Evolutionary conservation across 2,797 vertebrate species (phyloP), one percentile per base, ranked within the genome.

Genomic region (Eutrigla gurnardus): DNA sequence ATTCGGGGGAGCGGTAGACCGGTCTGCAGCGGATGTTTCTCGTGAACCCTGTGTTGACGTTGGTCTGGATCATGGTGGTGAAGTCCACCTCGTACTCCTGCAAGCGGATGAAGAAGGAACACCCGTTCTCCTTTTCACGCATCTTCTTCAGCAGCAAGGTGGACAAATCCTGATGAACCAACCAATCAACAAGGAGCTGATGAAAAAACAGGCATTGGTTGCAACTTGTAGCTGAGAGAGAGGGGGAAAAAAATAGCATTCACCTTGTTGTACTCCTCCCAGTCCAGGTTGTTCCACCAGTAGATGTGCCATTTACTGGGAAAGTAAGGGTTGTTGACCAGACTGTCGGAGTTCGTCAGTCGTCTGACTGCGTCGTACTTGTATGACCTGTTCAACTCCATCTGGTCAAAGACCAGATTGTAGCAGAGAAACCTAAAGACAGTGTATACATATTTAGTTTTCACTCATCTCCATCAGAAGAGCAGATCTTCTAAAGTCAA

Each of bases 31-130:
- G 81, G 17, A 93, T 9, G 0, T 39, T 18, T 32, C 84, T 86
- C 59, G 33, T 6, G 50, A 59, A 88, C 5, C 83, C 63, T 0
- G 91, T 86, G 52, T 14, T 42, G 33, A 86, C 7, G 8, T 88
- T 91, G 70, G 49, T 85, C 73, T 93, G 92, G 40, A 5, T 86
- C 88, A 90, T 89, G 50, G 5, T 37, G 58, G 6, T 74, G 72
- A 93, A 89, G 82, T 93, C 82, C 80, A 93, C 46, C 52, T 17
- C 67, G 67, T 92, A 91, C 49, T 49, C 4, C 25, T 65, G 35
- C 0, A 3, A 10, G 18, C 32, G 49, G 1, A 88, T 70, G 6
- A 0, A 1, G 59, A 93, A 86, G 40, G 3, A 66, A 14, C 80
- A 90, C 40, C 78, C 63, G 0, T 32, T 3, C 60, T 82, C 53